A percentile compares a stretch with the other conserved stretches of the same genome.
Evolutionary conservation across 2,888 invertebrate genomes (phyloP).

Genomic region (Protodeltote pygarga): DNA sequence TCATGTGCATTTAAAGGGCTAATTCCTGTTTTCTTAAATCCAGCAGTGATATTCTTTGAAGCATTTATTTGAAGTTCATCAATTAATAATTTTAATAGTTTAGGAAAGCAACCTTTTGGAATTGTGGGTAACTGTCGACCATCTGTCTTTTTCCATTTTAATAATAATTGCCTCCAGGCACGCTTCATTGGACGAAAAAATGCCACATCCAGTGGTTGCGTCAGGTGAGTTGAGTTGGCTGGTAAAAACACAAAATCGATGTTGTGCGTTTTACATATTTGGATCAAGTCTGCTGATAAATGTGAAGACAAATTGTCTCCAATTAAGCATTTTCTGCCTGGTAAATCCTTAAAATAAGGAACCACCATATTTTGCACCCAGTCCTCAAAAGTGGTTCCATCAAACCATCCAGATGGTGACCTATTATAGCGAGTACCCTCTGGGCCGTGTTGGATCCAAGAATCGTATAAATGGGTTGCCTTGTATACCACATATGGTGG

Average conservation of each 20-base stretch:
- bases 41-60: slow-evolving; percentile 32
- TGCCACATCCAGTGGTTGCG: slow-evolving; percentile 61
- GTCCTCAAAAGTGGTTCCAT: slow-evolving; percentile 52
- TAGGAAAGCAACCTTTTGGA: slow-evolving; percentile 43
- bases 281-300: slow-evolving; percentile 19
- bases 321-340: too few species aligned
- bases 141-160: slow-evolving; percentile 42
- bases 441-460: slow-evolving; percentile 18
- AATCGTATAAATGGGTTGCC: slow-evolving; percentile 33
- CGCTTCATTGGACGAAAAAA: slow-evolving; percentile 56
- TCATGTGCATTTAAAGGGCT: slow-evolving; percentile 25
- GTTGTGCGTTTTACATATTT: slow-evolving; percentile 54
- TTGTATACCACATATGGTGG: slow-evolving; percentile 45
- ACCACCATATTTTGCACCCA: slow-evolving; percentile 47
- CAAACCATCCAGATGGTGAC: slow-evolving; percentile 62
- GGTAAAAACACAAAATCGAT: slow-evolving; percentile 61
- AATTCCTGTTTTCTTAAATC: slow-evolving; percentile 44
- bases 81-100: slow-evolving; percentile 28
- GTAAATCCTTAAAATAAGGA: too few species aligned
- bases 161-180: slow-evolving; percentile 43
- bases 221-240: slow-evolving; percentile 57
- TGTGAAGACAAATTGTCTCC: too few species aligned
- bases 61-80: slow-evolving; percentile 23
- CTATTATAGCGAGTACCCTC: slow-evolving; percentile 57
- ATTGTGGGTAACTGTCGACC: slow-evolving; percentile 21